phyloP scores from a whole-genome alignment of 2,113 vertebrate genomes.

The Riparia riparia region DNA sequence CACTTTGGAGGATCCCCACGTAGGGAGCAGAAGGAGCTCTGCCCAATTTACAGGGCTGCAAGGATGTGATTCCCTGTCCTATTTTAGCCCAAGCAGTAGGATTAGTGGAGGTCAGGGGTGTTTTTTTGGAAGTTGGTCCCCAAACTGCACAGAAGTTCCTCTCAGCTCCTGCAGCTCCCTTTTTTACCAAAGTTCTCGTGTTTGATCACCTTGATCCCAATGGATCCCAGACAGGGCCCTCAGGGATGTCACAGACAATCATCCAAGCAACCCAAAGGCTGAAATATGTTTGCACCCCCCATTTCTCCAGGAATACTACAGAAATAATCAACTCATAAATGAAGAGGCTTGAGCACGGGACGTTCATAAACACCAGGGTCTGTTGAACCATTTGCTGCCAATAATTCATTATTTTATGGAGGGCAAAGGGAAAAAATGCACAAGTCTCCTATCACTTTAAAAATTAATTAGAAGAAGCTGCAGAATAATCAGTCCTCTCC shows the following conservation, averaged over 20 bases:
- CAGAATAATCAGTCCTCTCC: not conserved
- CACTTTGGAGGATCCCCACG: not conserved
- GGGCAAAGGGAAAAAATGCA: not conserved
- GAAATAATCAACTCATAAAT: not conserved
- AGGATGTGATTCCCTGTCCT: not conserved
- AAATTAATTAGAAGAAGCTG: not conserved
- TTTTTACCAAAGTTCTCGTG: fast-evolving
- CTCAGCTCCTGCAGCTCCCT: not conserved
- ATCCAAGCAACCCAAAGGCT: not conserved
- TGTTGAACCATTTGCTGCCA: not conserved
- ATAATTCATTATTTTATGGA: not conserved
- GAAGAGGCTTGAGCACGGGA: fast-evolving
- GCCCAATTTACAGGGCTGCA: no score
- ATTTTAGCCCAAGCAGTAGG: fast-evolving
- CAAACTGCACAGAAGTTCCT: not conserved
- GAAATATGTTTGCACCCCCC: not conserved
- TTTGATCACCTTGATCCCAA: not conserved
- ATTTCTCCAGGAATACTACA: not conserved
- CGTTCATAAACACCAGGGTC: slow-evolving; percentile 9
- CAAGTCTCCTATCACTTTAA: not conserved
- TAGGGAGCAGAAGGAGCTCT: not conserved
- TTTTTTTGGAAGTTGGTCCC: not conserved
- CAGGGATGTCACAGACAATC: not conserved
- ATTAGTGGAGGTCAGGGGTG: not conserved
- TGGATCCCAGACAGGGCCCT: not conserved